These are phyloP conservation scores for Pipistrellus pipistrellus DNA, from an alignment of 2,797 vertebrate genomes.

Conservation along the genomic window DNA sequence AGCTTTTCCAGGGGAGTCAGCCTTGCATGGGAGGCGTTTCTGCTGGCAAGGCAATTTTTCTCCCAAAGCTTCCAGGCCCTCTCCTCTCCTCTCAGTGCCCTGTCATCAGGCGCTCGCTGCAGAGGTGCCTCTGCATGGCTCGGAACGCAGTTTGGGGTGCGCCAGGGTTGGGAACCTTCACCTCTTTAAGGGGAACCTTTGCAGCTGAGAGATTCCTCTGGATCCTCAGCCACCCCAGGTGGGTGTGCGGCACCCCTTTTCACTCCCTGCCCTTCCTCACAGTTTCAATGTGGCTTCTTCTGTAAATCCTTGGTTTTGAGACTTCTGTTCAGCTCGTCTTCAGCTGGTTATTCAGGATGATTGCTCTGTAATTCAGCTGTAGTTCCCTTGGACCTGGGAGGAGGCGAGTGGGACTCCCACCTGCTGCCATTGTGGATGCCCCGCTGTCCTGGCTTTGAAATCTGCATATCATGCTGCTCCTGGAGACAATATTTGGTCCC, in stretches of 20 bases:
- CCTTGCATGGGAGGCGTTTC: conserved; percentile 28
- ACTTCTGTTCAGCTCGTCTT: not conserved
- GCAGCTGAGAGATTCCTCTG: not conserved
- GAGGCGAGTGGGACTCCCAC: not conserved
- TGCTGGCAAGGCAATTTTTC: conserved; percentile 64
- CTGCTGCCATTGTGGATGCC: not conserved
- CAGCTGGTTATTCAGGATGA: not conserved
- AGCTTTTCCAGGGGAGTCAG: conserved; percentile 56
- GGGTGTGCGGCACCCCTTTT: not conserved
- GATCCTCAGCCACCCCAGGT: not conserved
- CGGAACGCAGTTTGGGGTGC: fast-evolving
- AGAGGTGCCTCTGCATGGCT: not conserved
- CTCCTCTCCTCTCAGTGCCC: not conserved
- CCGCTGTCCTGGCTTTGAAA: not conserved
- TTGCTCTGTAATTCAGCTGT: not conserved
- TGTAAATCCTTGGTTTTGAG: not conserved
- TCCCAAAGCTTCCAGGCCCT: not conserved
- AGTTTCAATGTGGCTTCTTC: not conserved
- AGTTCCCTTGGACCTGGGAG: not conserved
- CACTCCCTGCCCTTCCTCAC: not conserved
- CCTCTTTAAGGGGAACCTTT: not conserved
- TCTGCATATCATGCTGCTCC: not conserved
- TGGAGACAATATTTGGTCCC: not conserved
- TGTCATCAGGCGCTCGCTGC: not conserved
- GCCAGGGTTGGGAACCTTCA: not conserved